phyloP scores from a whole-genome alignment of 2,888 invertebrate genomes.

The Molorchus minor region DNA sequence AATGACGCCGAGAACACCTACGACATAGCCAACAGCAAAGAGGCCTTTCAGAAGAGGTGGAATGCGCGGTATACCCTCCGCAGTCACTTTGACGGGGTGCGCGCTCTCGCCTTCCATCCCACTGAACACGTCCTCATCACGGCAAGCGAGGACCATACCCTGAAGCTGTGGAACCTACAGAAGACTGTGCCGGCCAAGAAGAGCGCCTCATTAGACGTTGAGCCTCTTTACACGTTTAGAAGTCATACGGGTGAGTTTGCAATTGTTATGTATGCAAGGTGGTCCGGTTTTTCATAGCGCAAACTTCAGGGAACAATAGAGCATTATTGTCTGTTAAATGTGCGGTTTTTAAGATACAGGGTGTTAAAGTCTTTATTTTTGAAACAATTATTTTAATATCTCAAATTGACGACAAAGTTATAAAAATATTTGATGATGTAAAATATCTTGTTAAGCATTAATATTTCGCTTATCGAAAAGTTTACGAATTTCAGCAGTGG shows the following conservation, averaged over 20 bases:
- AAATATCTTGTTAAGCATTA: too few relatives aligned
- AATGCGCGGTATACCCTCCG: slow-evolving; percentile 96
- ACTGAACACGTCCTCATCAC: slow-evolving; percentile 96
- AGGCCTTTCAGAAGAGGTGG: slow-evolving; percentile 89
- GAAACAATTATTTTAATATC: too few relatives aligned
- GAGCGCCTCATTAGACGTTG: slow-evolving; percentile 95
- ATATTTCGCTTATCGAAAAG: too few relatives aligned
- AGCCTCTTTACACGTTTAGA: slow-evolving; percentile 96
- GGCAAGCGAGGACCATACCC: slow-evolving; percentile 97
- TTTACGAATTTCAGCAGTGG: too few relatives aligned
- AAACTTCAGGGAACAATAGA: too few relatives aligned
- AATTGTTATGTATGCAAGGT: too few relatives aligned
- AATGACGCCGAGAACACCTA: slow-evolving; percentile 96
- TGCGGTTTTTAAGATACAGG: too few relatives aligned
- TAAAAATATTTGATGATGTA: too few relatives aligned
- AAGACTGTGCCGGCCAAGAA: slow-evolving; percentile 98
- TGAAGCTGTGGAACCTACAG: slow-evolving; percentile 99
- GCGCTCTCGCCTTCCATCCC: slow-evolving; percentile 93
- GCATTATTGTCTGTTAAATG: too few relatives aligned
- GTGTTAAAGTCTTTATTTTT: too few relatives aligned
- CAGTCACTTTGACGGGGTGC: slow-evolving; percentile 92
- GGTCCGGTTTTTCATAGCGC: too few relatives aligned
- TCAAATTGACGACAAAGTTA: too few relatives aligned
- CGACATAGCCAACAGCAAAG: slow-evolving; percentile 85
- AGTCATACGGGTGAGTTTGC: slow-evolving; percentile 66